Conservation (phyloP, 2,888 invertebrate species). For the Ditula angustiorana region DNA sequence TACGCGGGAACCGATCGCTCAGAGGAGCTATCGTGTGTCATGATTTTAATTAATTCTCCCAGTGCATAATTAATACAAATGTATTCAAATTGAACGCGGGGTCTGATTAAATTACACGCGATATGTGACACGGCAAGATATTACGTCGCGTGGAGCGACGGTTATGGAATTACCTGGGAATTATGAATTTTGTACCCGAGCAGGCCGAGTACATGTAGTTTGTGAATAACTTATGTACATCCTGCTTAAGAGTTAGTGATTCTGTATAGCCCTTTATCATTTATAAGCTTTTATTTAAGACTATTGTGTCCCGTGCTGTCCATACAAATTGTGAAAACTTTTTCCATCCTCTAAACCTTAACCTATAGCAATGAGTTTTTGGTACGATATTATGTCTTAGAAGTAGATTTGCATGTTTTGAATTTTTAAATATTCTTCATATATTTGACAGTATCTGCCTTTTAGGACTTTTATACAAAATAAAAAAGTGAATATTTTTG, state of each 20-base stretch:
- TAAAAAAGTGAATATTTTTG: too few relatives aligned
- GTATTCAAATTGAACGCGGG: constrained; percentile 71
- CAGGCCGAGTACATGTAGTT: not conserved
- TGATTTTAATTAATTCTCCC: constrained; percentile 63
- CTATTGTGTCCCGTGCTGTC: too few relatives aligned
- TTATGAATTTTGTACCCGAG: constrained; percentile 14
- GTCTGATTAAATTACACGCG: constrained; percentile 63
- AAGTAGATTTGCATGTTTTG: too few relatives aligned
- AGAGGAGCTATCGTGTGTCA: constrained; percentile 38
- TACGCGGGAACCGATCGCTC: constrained; percentile 16
- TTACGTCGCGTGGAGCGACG: not conserved
- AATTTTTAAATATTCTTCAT: too few relatives aligned
- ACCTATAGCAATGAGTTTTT: too few relatives aligned
- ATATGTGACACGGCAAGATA: constrained; percentile 44
- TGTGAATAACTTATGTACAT: not conserved
- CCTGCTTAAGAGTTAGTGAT: not conserved
- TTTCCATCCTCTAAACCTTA: too few relatives aligned
- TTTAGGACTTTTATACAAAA: too few relatives aligned
- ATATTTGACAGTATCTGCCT: too few relatives aligned
- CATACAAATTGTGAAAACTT: too few relatives aligned
- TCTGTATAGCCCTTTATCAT: not conserved
- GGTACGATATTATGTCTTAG: too few relatives aligned
- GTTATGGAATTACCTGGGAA: constrained; percentile 11
- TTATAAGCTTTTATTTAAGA: not conserved
- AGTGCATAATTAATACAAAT: constrained; percentile 60